Base-by-base conservation (phyloP, 2,888 invertebrate species). In the Rhorus exstirpatorius region DNA sequence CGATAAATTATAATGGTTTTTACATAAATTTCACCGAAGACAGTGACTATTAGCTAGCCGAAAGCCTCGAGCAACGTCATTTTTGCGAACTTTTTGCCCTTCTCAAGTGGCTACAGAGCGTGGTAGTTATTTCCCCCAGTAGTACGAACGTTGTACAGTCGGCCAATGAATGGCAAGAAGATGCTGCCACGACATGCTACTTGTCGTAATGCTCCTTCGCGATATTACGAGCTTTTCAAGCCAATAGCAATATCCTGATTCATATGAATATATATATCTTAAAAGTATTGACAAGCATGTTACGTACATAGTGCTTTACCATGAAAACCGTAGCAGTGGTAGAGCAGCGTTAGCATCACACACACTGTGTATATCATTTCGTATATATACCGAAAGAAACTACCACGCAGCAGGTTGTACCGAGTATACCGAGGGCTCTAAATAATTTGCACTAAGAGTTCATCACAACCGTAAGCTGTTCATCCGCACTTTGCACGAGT, bases 61-160 rank as follows among this genome's bases (percentile, higher is more conserved):
- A 31, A 6, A 31, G 31, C 31, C 31, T 31, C 31, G 31, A 31
- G 6, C 38, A 38, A 10, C 4, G 38, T 38, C 38, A 38, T 31
- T 38, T 38, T 38, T 8, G 38, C 38, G 38, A 1, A 4, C 6
- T 10, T 38, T 38, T 38, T 10, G 38, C 10, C 1, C 38, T 8
- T 8, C 10, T 10, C 38, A 38, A 38, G 1, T 10, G 8, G 38
- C 1, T 7, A 38, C 6, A 38, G 10, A 38, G 38, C 38, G 10
- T 38, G 38, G 3, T 38, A 8, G 10, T 38, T 38, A n/a, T 38
- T 8, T 1, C 8, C 38, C 38, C n/a, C 19, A 75, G 65, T 75
- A 67, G 75, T 75, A 58, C 31, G 0, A 65, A 46, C 31, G 14
- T 46, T 49, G 17, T 65, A 55, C 65, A 67, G 58, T 41, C 75